Base-by-base conservation (phyloP, 2,888 invertebrate genomes). In the Brenthis daphne region DNA sequence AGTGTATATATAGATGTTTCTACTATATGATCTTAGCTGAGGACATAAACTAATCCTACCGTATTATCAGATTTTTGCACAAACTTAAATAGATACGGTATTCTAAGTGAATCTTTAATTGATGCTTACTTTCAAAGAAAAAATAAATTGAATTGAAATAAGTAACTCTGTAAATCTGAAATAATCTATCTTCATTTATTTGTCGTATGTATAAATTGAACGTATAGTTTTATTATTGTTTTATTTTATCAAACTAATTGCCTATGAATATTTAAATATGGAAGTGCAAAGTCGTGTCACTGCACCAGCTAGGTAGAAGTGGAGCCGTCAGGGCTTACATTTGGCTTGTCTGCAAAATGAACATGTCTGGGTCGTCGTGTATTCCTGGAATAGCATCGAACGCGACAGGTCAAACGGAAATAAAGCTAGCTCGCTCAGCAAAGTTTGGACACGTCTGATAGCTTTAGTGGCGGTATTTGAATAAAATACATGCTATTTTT, bases 371-470 rank as follows among this genome's bases (percentile, higher is more conserved):
- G 79, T 82, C 71, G 71, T 71, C 65, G 71, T 54, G 83, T 85
- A 83, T 85, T 86, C 83, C 83, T 86, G 87, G 87, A 90, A 89
- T 87, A 88, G 85, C 66, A 65, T 87, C 86, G 86, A 88, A 84
- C 86, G 85, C 82, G 88, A 86, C 89, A 86, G 89, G 87, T 90
- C 90, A 85, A 89, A 89, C 90, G 90, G 89, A 91, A 90, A 90
- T 90, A 91, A 65, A 90, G 86, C 88, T 84, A 82, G 82, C 87
- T 88, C 87, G 88, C 88, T 89, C 88, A 85, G 81, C 85, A 80
- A 86, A 91, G 83, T 90, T 90, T 87, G 87, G 88, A 90, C 90
- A 86, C 86, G 88, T 88, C 89, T 71, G 68, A 88, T 87, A 86
- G 88, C 84, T 85, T 81, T 80, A 67, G 69, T 63, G 69, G 48